phyloP scores from a whole-genome alignment of 2,113 vertebrate species.

The Garra rufa region DNA sequence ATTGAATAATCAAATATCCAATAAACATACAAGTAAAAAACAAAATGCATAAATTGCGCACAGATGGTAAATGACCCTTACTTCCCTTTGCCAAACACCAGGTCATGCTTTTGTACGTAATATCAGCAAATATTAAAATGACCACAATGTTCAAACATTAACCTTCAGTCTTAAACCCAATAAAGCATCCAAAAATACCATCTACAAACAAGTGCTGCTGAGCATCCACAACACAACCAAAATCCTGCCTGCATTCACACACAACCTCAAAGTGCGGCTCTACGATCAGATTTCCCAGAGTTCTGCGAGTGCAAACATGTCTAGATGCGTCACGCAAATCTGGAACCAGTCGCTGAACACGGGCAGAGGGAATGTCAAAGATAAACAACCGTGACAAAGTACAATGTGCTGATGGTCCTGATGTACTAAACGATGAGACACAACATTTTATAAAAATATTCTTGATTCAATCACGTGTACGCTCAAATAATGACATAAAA shows the following conservation, averaged over 20 bases:
- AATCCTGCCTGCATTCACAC: constrained; percentile 2
- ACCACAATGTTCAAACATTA: neutral
- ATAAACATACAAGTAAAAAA: neutral
- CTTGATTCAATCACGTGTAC: neutral
- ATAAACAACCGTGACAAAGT: constrained; percentile 26
- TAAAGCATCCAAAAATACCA: constrained; percentile 25
- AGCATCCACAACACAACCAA: neutral
- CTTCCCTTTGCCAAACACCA: constrained; percentile 5
- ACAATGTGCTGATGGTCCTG: neutral
- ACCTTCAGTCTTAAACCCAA: neutral
- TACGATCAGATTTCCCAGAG: neutral
- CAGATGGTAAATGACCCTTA: constrained; percentile 11
- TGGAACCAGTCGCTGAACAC: neutral
- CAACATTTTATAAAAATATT: constrained; percentile 17
- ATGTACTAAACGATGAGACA: neutral
- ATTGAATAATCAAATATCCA: constrained; percentile 19
- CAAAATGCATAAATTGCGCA: neutral
- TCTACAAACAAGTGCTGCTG: neutral
- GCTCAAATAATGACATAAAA: neutral
- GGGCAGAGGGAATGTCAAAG: constrained; percentile 18
- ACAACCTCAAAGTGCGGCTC: neutral
- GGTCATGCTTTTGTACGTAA: neutral
- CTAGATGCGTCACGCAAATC: neutral
- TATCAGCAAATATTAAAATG: neutral
- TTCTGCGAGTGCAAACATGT: neutral